A percentile compares a stretch with the other conserved stretches of the same genome.
Conservation (phyloP, 2,888 invertebrate species). For the Dugesia japonica region DNA sequence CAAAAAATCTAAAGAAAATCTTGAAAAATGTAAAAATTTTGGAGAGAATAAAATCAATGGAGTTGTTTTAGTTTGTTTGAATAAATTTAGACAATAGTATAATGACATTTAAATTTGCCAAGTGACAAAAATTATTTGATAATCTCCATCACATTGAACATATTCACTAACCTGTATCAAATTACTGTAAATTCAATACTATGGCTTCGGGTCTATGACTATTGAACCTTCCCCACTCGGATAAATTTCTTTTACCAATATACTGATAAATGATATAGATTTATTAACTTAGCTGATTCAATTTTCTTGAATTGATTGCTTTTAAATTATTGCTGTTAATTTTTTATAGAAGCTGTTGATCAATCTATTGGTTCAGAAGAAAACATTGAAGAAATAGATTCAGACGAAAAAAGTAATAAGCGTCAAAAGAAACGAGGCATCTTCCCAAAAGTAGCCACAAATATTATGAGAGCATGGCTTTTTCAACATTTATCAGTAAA, state of each 20-base stretch:
- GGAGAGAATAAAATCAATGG: no score
- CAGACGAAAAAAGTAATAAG: slow-evolving; percentile 85
- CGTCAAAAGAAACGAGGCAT: slow-evolving; percentile 99
- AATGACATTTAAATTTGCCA: background rate
- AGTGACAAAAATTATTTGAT: slow-evolving; percentile 9
- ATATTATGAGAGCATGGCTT: slow-evolving; percentile 98
- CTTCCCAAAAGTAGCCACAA: slow-evolving; percentile 99
- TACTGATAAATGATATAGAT: slow-evolving; percentile 8
- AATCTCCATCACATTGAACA: background rate
- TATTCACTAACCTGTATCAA: slow-evolving; percentile 10
- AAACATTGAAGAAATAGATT: slow-evolving; percentile 81
- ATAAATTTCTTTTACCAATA: slow-evolving; percentile 15
- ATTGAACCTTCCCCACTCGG: background rate
- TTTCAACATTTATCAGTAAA: slow-evolving; percentile 99
- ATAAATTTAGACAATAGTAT: background rate
- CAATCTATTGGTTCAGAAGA: slow-evolving; percentile 87
- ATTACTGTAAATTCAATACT: slow-evolving; percentile 15
- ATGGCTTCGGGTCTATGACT: slow-evolving; percentile 4
- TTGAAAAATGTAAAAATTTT: no score
- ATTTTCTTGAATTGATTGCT: slow-evolving; percentile 13
- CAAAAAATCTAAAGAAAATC: no score
- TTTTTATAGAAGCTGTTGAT: slow-evolving; percentile 66
- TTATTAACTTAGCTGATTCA: slow-evolving; percentile 20
- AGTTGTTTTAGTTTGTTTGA: background rate
- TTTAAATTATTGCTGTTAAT: background rate